These are phyloP conservation scores for Sebastes miniatus DNA, from an alignment of 2,797 vertebrate species.

Conservation along the genomic window DNA sequence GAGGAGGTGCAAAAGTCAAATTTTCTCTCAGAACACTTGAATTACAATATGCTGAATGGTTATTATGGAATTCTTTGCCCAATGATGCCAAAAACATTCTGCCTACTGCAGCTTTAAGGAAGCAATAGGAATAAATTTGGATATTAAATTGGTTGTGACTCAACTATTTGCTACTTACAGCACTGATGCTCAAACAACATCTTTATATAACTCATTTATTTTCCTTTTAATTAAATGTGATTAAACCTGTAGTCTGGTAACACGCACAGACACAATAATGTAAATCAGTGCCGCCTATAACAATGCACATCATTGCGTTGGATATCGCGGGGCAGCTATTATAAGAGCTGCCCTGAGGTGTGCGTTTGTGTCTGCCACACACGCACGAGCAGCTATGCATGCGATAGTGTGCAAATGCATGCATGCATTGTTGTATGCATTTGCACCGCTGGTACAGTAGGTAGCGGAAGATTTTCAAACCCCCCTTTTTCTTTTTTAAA, in stretches of 20 bases:
- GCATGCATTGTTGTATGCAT: conserved; percentile 25
- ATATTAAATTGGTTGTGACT: neutral
- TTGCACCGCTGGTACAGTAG: conserved; percentile 1
- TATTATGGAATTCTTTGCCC: too few species aligned
- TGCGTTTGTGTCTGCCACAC: conserved; percentile 30
- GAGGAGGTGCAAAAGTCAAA: too few species aligned
- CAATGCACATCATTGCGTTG: conserved; percentile 26
- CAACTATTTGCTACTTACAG: neutral
- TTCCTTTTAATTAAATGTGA: neutral
- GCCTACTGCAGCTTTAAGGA: neutral
- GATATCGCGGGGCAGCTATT: conserved; percentile 44
- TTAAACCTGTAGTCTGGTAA: conserved; percentile 1
- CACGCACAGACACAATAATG: neutral
- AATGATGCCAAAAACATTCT: too few species aligned
- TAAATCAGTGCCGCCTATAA: conserved; percentile 27
- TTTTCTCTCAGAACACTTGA: too few species aligned
- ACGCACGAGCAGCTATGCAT: conserved; percentile 23
- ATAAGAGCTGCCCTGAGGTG: conserved; percentile 56
- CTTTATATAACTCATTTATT: neutral
- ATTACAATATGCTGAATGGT: too few species aligned
- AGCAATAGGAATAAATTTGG: neutral
- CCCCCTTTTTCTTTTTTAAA: conserved; percentile 19
- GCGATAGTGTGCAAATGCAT: conserved; percentile 25
- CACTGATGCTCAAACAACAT: neutral
- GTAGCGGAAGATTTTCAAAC: neutral